Percentiles rank a stretch among this genome's conserved stretches.
phyloP scores from a whole-genome alignment of 2,888 invertebrate genomes.

The Lepeophtheirus nordmannii region DNA sequence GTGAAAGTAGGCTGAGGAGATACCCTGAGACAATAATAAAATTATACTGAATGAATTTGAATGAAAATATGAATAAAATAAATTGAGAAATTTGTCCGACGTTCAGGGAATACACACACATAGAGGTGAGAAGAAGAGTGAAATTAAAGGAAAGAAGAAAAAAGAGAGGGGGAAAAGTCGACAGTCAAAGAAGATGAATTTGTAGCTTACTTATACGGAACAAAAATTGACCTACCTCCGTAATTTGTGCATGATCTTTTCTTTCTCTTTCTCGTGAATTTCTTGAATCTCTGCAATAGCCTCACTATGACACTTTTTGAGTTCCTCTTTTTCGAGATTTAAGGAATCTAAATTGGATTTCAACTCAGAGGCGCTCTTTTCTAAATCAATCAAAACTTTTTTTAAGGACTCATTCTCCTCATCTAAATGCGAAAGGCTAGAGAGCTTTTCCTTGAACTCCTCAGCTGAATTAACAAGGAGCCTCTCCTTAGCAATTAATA shows the following conservation, averaged over 20 bases:
- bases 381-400: neutral
- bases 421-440: neutral
- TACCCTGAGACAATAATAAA: neutral
- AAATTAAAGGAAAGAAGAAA: too few species aligned
- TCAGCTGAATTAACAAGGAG: neutral
- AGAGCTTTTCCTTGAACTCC: neutral
- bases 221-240: neutral
- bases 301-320: neutral
- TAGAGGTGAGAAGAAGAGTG: too few species aligned
- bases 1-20: slow-evolving; percentile 5
- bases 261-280: neutral
- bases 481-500: neutral
- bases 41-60: neutral
- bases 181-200: too few species aligned
- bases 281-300: neutral
- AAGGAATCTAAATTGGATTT: neutral
- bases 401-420: neutral
- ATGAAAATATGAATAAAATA: neutral
- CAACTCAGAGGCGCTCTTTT: neutral
- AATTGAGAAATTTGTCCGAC: neutral
- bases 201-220: neutral
- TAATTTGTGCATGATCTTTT: neutral
- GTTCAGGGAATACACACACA: too few species aligned
- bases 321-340: neutral
- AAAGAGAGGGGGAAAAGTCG: too few species aligned